Percentiles rank a stretch among this genome's conserved stretches.
Conservation (phyloP, 2,797 vertebrate genomes). For the Gymnoscopelus microlampas region DNA sequence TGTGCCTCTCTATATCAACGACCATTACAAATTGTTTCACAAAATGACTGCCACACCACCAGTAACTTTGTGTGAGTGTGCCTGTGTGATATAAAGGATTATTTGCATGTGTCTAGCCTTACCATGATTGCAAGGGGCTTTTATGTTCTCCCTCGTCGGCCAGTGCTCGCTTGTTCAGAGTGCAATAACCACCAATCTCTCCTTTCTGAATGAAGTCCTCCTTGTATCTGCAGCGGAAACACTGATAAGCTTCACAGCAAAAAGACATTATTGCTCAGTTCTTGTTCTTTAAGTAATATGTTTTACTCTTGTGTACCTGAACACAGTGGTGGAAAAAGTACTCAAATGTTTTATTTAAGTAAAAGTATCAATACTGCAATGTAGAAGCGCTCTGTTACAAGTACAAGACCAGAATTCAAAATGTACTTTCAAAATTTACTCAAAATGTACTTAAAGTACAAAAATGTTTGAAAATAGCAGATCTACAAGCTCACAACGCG, state of each 20-base stretch:
- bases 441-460: no score
- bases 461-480: no score
- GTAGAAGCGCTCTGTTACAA: no score
- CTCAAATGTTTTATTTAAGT: no score
- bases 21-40: background rate
- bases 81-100: background rate
- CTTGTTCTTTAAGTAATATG: no score
- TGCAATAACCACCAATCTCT: constrained; percentile 91
- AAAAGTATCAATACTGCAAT: no score
- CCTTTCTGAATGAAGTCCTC: constrained; percentile 92
- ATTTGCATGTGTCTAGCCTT: constrained; percentile 52
- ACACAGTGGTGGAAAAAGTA: no score
- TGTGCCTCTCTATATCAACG: background rate
- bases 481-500: no score
- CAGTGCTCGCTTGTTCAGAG: constrained; percentile 79
- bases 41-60: background rate
- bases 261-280: constrained; percentile 41
- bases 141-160: constrained; percentile 90
- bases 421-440: no score
- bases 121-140: constrained; percentile 98
- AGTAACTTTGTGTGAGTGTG: background rate
- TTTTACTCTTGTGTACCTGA: no score
- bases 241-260: constrained; percentile 2
- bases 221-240: constrained; percentile 85
- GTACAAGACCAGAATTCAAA: no score